phyloP scores from a whole-genome alignment of 2,113 vertebrate genomes.

The Anarhynchus alexandrinus region DNA sequence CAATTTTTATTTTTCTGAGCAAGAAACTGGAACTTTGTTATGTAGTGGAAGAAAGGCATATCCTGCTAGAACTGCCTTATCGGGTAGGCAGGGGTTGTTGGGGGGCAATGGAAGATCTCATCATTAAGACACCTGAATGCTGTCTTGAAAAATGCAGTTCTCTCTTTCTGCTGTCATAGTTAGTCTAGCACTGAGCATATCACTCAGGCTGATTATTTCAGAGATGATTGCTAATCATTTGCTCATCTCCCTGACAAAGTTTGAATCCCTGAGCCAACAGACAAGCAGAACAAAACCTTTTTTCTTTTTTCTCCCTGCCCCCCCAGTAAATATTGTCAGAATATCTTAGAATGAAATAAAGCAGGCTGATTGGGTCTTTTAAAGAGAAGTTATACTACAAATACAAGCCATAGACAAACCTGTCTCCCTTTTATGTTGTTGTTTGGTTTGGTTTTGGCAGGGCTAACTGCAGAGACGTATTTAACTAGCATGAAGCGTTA shows the following conservation, averaged over 20 bases:
- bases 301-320: rapidly evolving
- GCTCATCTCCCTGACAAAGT: background rate
- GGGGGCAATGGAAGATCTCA: background rate
- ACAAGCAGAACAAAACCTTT: background rate
- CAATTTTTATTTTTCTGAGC: background rate
- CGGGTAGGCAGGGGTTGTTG: background rate
- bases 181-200: background rate
- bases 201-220: background rate
- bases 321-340: background rate
- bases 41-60: background rate
- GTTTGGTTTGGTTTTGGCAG: background rate
- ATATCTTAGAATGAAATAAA: background rate
- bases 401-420: background rate
- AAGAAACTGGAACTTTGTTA: background rate
- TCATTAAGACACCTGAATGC: background rate
- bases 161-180: background rate
- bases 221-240: background rate
- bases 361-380: background rate
- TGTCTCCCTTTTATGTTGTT: background rate
- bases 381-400: background rate
- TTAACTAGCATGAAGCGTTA: background rate
- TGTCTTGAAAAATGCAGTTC: background rate
- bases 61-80: background rate
- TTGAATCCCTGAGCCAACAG: background rate
- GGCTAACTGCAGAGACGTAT: background rate